These are phyloP conservation scores for Ormyrus pomaceus DNA, from an alignment of 2,888 invertebrate genomes.

Conservation along the genomic window DNA sequence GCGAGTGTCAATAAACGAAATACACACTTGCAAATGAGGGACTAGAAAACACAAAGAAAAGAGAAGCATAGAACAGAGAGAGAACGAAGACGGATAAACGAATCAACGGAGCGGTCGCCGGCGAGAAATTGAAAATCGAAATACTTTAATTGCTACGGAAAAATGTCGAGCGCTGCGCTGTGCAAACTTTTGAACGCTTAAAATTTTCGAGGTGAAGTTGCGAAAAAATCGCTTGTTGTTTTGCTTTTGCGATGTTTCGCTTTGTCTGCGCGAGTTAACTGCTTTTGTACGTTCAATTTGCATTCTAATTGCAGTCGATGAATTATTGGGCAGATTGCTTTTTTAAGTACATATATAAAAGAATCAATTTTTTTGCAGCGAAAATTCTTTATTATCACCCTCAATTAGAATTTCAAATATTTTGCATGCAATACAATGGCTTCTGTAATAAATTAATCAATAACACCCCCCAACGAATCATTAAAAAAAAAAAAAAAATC, in stretches of 20 bases:
- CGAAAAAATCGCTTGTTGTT: neutral
- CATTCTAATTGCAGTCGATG: neutral
- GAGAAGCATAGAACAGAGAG: constrained; percentile 41
- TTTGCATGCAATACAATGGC: too few species aligned
- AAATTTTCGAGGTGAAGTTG: too few species aligned
- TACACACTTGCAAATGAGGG: neutral
- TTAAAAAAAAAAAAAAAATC: too few species aligned
- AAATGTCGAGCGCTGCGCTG: constrained; percentile 62
- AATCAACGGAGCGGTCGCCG: constrained; percentile 67
- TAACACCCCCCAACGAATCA: too few species aligned
- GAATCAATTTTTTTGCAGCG: neutral
- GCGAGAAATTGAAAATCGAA: constrained; percentile 74
- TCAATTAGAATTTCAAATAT: too few species aligned
- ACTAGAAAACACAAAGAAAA: constrained; percentile 49
- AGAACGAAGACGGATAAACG: constrained; percentile 67
- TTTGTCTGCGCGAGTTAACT: constrained; percentile 20
- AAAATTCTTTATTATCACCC: too few species aligned
- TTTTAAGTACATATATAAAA: neutral
- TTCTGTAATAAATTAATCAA: too few species aligned
- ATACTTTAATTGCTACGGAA: constrained; percentile 73
- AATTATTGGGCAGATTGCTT: too few species aligned
- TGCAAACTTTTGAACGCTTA: too few species aligned
- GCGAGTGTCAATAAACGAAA: constrained; percentile 26
- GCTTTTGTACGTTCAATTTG: constrained; percentile 32
- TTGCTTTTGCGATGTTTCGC: neutral